A percentile compares a stretch with the other conserved stretches of the same genome.
These are phyloP conservation scores for Tineola bisselliella DNA, from an alignment of 2,888 invertebrate species.

Conservation along the genomic window DNA sequence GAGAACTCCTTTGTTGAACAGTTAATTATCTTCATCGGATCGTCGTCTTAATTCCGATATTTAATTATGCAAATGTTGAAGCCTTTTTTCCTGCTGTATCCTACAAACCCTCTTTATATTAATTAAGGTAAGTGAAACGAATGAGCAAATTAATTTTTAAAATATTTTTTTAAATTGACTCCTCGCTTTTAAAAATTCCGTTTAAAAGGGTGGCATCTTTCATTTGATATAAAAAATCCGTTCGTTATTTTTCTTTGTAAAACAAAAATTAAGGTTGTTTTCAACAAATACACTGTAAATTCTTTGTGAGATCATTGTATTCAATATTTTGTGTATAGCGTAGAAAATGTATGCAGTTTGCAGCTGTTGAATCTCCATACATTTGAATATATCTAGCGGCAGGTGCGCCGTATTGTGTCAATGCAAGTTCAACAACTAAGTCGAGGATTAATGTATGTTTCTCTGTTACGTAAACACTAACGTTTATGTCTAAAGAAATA, in stretches of 20 bases:
- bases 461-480: not conserved
- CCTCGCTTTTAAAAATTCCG: not conserved
- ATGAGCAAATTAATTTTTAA: not conserved
- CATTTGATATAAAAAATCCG: not conserved
- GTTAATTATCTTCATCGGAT: conserved; percentile 42
- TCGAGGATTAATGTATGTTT: not conserved
- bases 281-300: not conserved
- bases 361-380: conserved; percentile 7
- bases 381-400: not conserved
- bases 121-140: conserved; percentile 19
- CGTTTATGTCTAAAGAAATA: not conserved
- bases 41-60: conserved; percentile 43
- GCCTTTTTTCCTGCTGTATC: conserved; percentile 29
- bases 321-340: not conserved
- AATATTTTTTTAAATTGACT: conserved; percentile 6
- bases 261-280: too few relatives aligned
- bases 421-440: not conserved
- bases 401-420: not conserved
- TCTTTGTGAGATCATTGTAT: not conserved
- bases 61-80: conserved; percentile 51
- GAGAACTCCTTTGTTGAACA: conserved; percentile 33
- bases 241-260: not conserved
- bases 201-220: not conserved
- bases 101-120: conserved; percentile 28
- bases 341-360: not conserved